Percentiles rank a stretch among this genome's conserved stretches.
Evolutionary conservation across 2,113 vertebrate species (phyloP).

Genomic region (Vicugna pacos): DNA sequence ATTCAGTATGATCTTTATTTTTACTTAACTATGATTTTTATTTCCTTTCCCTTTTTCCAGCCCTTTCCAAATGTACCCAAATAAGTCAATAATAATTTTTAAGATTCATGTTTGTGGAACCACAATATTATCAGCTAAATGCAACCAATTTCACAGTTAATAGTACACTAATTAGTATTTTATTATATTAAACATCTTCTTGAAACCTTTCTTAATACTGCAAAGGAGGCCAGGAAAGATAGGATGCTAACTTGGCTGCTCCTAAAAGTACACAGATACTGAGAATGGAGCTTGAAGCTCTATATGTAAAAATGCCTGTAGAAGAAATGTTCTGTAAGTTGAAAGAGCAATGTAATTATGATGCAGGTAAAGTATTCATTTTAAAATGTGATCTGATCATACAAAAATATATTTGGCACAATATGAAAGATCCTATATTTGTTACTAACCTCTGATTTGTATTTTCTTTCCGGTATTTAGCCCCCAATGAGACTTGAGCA

Average conservation of each 20-base stretch:
- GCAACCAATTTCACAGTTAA: constrained; percentile 69
- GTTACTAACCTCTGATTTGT: not conserved
- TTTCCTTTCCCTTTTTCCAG: not conserved
- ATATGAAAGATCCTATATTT: not conserved
- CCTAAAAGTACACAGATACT: not conserved
- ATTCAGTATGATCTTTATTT: not conserved
- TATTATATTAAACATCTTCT: constrained; percentile 33
- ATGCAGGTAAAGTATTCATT: not conserved
- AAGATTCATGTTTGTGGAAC: constrained; percentile 57
- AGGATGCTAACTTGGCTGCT: not conserved
- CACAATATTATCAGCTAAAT: constrained; percentile 54
- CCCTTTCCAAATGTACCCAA: constrained; percentile 25
- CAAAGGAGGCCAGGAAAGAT: not conserved
- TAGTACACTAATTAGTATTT: constrained; percentile 64
- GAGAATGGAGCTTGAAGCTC: not conserved
- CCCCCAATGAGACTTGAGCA: not conserved
- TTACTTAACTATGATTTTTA: constrained; percentile 3
- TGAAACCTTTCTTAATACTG: constrained; percentile 39
- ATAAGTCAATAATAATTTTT: constrained; percentile 43
- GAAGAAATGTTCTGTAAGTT: not conserved
- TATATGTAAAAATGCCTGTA: not conserved
- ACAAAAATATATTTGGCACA: not conserved
- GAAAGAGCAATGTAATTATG: not conserved
- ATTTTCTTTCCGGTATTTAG: not conserved
- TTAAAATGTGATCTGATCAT: not conserved